Evolutionary conservation across 2,113 vertebrate genomes (phyloP).

Genomic region (Rafetus swinhoei): DNA sequence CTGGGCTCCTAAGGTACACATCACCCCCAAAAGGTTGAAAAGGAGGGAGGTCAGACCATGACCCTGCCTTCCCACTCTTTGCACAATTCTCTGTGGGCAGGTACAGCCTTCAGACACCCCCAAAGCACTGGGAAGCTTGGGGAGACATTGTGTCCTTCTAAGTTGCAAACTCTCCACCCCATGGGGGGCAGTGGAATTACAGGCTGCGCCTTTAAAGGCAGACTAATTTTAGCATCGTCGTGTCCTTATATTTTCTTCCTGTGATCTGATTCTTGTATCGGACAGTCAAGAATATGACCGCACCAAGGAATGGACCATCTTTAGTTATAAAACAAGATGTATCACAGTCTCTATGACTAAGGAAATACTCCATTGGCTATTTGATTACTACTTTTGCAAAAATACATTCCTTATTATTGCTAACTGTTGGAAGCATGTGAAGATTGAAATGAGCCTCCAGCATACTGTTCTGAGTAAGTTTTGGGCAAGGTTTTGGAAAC

Average conservation of each 20-base stretch:
- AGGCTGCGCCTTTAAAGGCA: not conserved
- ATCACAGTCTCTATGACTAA: not conserved
- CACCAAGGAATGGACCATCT: not conserved
- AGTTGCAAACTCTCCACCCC: too few relatives aligned
- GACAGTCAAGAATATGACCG: not conserved
- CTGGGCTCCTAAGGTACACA: too few relatives aligned
- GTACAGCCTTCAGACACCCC: too few relatives aligned
- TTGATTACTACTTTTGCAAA: not conserved
- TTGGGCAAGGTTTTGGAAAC: not conserved
- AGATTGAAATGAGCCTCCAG: not conserved
- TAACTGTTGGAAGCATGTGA: not conserved
- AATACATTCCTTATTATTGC: not conserved
- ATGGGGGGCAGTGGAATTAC: not conserved
- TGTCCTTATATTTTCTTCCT: not conserved
- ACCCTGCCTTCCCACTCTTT: too few relatives aligned
- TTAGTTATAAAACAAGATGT: not conserved
- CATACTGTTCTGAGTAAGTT: not conserved
- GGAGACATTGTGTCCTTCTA: too few relatives aligned
- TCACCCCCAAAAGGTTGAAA: too few relatives aligned
- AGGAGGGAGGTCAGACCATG: too few relatives aligned
- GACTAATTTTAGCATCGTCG: not conserved
- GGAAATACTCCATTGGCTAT: not conserved
- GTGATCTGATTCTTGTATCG: not conserved
- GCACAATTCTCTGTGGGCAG: too few relatives aligned
- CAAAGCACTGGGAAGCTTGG: not conserved